A percentile compares a stretch with the other conserved stretches of the same genome.
Evolutionary conservation across 2,113 vertebrate genomes (phyloP).

Genomic region (Alligator mississippiensis): DNA sequence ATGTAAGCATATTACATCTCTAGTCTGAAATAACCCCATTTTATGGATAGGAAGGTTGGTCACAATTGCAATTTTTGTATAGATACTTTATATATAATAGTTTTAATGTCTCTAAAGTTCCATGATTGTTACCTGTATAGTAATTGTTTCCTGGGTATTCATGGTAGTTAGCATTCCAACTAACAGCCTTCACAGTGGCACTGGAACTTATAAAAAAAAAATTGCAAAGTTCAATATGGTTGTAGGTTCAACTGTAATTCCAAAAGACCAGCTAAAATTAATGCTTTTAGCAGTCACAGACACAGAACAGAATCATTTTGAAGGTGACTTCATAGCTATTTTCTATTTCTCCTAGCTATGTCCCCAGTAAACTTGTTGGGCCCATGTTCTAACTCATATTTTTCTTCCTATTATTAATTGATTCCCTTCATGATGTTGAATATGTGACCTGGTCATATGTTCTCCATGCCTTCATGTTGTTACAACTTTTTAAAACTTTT

Average conservation of each 20-base stretch:
- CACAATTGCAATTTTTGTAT: neutral
- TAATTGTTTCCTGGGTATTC: neutral
- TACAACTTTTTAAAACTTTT: neutral
- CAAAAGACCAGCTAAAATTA: neutral
- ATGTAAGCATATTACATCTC: neutral
- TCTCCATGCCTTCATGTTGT: neutral
- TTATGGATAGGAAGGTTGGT: neutral
- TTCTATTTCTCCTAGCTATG: neutral
- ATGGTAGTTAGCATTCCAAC: neutral
- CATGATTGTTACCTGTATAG: neutral
- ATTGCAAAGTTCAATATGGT: neutral
- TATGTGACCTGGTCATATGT: accelerated
- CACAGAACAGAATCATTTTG: neutral
- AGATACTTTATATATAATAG: conserved; percentile 6
- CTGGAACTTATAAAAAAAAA: neutral
- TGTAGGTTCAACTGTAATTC: neutral
- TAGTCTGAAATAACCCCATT: neutral
- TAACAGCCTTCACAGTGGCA: neutral
- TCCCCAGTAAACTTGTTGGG: neutral
- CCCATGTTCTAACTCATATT: neutral
- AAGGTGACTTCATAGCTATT: neutral
- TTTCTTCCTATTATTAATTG: neutral
- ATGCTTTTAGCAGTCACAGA: accelerated
- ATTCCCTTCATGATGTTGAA: neutral
- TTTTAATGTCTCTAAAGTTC: conserved; percentile 25